These are phyloP conservation scores for Thalassoma bifasciatum DNA, from an alignment of 2,113 vertebrate genomes.

Conservation along the genomic window DNA sequence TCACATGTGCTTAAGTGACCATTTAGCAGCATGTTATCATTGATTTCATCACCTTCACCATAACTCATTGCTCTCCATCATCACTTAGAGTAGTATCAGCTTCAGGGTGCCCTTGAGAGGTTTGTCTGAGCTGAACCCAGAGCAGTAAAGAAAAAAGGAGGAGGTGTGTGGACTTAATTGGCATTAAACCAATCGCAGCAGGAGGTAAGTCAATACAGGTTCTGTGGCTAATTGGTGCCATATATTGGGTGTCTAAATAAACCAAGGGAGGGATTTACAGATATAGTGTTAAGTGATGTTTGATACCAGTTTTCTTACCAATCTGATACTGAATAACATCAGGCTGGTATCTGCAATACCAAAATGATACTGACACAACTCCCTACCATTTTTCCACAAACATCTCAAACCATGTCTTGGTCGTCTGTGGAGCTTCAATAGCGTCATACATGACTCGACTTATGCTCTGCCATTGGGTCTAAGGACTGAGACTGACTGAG, in stretches of 20 bases:
- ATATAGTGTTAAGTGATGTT: not conserved
- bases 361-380: too few species aligned
- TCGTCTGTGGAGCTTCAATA: too few species aligned
- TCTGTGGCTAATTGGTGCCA: constrained; percentile 25
- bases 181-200: not conserved
- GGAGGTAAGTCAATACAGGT: constrained; percentile 14
- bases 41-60: not conserved
- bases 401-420: too few species aligned
- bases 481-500: too few species aligned
- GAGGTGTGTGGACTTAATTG: constrained; percentile 3
- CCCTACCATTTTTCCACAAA: too few species aligned
- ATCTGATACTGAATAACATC: too few species aligned
- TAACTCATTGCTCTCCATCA: constrained; percentile 38
- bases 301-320: too few species aligned
- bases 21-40: constrained; percentile 32
- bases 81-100: constrained; percentile 22
- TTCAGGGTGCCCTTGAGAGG: constrained; percentile 44
- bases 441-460: too few species aligned
- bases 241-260: not conserved
- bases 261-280: not conserved
- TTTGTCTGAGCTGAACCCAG: constrained; percentile 23
- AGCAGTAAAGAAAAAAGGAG: not conserved
- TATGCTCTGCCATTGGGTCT: too few species aligned
- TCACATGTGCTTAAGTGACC: constrained; percentile 48
- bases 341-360: too few species aligned